Conservation (phyloP, 2,888 invertebrate species). For the Cerceris ruficornis region DNA sequence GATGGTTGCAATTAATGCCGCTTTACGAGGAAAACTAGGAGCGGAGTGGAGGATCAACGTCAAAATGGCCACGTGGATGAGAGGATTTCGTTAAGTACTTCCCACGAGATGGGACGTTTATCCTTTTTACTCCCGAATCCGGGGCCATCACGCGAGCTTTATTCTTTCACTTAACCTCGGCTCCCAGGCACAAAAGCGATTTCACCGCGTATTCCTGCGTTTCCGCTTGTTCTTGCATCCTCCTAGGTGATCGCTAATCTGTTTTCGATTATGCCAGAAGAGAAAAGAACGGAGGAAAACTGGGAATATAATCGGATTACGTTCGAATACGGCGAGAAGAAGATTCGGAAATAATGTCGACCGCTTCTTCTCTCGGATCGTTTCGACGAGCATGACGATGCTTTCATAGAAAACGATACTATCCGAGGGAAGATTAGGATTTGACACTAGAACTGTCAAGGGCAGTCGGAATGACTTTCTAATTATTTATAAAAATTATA, state of each 20-base stretch:
- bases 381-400: background rate
- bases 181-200: conserved; percentile 47
- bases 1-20: conserved; percentile 59
- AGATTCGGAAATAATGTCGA: background rate
- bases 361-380: background rate
- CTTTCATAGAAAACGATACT: too few species aligned
- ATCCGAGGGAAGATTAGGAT: too few species aligned
- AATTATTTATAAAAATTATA: too few species aligned
- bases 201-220: conserved; percentile 43
- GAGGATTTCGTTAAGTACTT: conserved; percentile 75
- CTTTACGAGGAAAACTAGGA: conserved; percentile 54
- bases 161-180: conserved; percentile 70
- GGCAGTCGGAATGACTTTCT: too few species aligned
- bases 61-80: conserved; percentile 68
- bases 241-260: conserved; percentile 53
- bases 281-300: conserved; percentile 1
- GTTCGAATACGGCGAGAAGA: background rate
- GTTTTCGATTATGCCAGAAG: conserved; percentile 49
- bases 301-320: conserved; percentile 1
- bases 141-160: conserved; percentile 57
- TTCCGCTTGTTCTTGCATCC: conserved; percentile 37
- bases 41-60: conserved; percentile 41
- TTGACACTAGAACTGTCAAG: too few species aligned
- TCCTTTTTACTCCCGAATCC: conserved; percentile 65
- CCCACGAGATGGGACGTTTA: conserved; percentile 70